Conservation (phyloP, 2,888 invertebrate genomes). For the Protodeltote pygarga region DNA sequence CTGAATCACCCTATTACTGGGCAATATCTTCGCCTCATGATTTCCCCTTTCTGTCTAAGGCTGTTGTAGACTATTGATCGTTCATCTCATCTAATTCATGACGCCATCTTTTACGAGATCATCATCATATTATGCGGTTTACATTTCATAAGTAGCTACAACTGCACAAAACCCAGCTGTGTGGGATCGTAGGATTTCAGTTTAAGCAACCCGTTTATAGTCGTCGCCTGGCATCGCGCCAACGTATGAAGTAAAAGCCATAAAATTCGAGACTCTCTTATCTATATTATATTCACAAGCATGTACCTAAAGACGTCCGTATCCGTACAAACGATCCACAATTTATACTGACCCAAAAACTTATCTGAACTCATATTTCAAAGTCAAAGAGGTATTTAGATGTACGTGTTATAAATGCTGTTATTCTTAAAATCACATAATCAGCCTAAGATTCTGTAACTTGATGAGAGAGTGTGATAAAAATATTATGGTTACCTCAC, state of each 20-base stretch:
- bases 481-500: not conserved
- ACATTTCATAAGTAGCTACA: constrained; percentile 32
- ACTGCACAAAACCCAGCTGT: constrained; percentile 40
- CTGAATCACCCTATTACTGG: too few relatives aligned
- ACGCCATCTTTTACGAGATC: too few relatives aligned
- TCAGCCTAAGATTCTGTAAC: too few relatives aligned
- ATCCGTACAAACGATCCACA: constrained; percentile 27
- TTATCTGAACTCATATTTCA: constrained; percentile 35
- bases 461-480: not conserved
- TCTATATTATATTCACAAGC: constrained; percentile 35
- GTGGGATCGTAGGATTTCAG: constrained; percentile 46
- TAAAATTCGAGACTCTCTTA: constrained; percentile 44
- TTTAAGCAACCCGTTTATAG: constrained; percentile 54
- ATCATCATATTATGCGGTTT: constrained; percentile 16
- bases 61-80: too few relatives aligned
- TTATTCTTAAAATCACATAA: constrained; percentile 17
- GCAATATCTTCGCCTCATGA: too few relatives aligned
- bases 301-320: constrained; percentile 25
- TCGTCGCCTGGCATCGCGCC: constrained; percentile 50
- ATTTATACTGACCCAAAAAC: constrained; percentile 42
- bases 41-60: too few relatives aligned
- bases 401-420: constrained; percentile 19
- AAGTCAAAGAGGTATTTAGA: constrained; percentile 15
- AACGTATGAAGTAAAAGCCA: constrained; percentile 43
- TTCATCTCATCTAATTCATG: too few relatives aligned